These are phyloP conservation scores for Nymphicus hollandicus DNA, from an alignment of 2,113 vertebrate genomes.

Conservation along the genomic window DNA sequence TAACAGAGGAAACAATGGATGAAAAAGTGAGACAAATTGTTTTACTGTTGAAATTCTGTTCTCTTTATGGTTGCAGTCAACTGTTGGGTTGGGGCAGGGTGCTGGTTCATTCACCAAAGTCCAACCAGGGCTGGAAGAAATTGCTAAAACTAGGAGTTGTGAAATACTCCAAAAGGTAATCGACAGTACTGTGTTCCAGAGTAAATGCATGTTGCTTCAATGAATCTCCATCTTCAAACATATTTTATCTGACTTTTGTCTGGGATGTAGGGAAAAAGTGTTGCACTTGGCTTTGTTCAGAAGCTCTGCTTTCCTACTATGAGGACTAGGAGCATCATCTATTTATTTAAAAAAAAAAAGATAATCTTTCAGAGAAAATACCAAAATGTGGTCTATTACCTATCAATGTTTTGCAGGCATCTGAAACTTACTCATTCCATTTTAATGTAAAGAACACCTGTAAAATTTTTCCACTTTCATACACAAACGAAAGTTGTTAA, in stretches of 20 bases:
- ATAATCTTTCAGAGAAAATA: neutral
- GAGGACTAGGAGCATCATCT: neutral
- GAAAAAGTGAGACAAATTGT: neutral
- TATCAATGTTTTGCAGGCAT: neutral
- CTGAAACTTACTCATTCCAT: neutral
- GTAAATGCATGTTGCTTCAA: neutral
- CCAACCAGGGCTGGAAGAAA: neutral
- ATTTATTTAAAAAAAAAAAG: neutral
- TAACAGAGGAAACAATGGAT: neutral
- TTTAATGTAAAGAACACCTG: neutral
- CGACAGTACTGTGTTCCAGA: neutral
- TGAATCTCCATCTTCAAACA: neutral
- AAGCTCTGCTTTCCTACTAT: neutral
- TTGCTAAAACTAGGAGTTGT: neutral
- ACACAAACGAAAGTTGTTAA: neutral
- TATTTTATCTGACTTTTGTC: neutral
- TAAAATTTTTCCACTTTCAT: neutral
- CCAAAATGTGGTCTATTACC: neutral
- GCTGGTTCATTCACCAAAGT: neutral
- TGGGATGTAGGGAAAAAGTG: neutral
- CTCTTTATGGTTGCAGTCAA: neutral
- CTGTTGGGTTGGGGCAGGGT: rapidly evolving
- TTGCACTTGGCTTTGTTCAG: neutral
- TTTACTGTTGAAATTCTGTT: neutral
- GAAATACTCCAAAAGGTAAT: neutral